Conservation (phyloP, 2,888 invertebrate species). For the Steinernema carpocapsae region DNA sequence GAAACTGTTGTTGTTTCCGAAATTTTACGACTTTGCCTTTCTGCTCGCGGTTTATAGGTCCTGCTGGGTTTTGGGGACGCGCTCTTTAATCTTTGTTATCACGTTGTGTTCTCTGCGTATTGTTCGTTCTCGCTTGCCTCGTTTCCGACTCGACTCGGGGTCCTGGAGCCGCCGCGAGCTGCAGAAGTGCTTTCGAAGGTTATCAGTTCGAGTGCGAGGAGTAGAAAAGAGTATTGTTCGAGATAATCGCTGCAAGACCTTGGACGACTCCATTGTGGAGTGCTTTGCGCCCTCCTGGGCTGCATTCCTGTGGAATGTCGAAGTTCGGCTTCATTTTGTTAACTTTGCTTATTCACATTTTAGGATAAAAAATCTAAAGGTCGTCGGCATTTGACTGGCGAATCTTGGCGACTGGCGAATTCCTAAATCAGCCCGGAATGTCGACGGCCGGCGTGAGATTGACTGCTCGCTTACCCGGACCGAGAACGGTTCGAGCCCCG, state of each 20-base stretch:
- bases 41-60: not conserved
- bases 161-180: not conserved
- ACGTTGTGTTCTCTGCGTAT: constrained; percentile 7
- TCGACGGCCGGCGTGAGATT: not conserved
- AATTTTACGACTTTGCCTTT: not conserved
- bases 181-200: constrained; percentile 19
- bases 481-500: not conserved
- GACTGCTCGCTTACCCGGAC: not conserved
- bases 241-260: not conserved
- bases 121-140: not conserved
- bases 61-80: not conserved
- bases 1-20: constrained; percentile 12
- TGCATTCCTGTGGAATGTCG: too few relatives aligned
- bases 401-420: not conserved
- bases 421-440: not conserved
- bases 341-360: too few relatives aligned
- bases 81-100: constrained; percentile 12
- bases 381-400: not conserved
- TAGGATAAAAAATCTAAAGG: too few relatives aligned
- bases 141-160: not conserved
- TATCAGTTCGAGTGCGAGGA: constrained; percentile 23
- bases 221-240: not conserved
- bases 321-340: too few relatives aligned
- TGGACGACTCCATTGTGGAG: too few relatives aligned
- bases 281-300: too few relatives aligned